Percentiles rank a stretch among this genome's conserved stretches.
Evolutionary conservation across 2,797 vertebrate species (phyloP).

Genomic region (Pristis pectinata): DNA sequence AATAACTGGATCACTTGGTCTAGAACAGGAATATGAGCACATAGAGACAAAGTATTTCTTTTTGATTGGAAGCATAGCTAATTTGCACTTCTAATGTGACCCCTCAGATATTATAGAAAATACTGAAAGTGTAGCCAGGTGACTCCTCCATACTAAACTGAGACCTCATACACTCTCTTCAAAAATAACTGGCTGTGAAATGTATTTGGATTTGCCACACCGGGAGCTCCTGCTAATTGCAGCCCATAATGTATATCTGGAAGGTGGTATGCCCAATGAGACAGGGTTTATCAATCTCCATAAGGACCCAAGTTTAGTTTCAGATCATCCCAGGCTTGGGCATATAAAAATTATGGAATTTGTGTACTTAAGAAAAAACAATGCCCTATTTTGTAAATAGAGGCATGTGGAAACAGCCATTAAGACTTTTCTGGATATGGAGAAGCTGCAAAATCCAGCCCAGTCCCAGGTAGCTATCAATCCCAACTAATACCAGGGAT

Average conservation of each 20-base stretch:
- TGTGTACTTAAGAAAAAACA: no score
- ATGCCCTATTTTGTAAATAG: no score
- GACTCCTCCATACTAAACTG: not conserved
- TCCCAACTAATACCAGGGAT: no score
- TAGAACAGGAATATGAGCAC: no score
- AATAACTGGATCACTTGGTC: no score
- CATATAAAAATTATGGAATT: no score
- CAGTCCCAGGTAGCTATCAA: no score
- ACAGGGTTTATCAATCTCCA: not conserved
- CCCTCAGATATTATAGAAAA: not conserved
- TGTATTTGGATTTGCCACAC: not conserved
- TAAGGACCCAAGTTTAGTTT: no score
- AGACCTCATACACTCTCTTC: not conserved
- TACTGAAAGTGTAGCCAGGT: not conserved
- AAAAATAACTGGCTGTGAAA: not conserved
- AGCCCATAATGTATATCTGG: not conserved
- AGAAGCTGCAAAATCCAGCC: not conserved
- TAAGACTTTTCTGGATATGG: no score
- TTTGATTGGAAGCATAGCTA: not conserved
- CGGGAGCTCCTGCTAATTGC: not conserved
- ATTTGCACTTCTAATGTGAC: not conserved
- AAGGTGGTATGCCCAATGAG: not conserved
- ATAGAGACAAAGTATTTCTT: no score
- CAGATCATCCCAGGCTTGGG: no score
- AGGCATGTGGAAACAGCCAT: no score